These are phyloP conservation scores for Sminthurides aquaticus DNA, from an alignment of 2,888 invertebrate genomes.

Conservation along the genomic window DNA sequence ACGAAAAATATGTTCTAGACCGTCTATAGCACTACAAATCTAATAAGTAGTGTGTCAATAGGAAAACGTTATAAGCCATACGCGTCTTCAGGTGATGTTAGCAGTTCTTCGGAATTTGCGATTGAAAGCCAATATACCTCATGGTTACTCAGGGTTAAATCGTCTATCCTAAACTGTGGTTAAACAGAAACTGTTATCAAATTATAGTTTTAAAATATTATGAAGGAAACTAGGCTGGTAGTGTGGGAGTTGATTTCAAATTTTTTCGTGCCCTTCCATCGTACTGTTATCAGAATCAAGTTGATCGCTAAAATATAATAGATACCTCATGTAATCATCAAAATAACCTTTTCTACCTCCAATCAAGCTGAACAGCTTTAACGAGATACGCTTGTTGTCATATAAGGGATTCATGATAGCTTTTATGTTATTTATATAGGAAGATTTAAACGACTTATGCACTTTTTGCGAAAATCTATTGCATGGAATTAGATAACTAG, in stretches of 20 bases:
- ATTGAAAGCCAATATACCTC: conserved; percentile 20
- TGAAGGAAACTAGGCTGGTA: not conserved
- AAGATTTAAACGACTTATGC: not conserved
- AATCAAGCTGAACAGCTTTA: not conserved
- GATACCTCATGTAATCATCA: not conserved
- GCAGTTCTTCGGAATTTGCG: conserved; percentile 5
- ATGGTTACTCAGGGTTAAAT: conserved; percentile 22
- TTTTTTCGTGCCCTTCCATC: not conserved
- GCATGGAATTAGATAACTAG: not conserved
- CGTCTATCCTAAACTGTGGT: conserved; percentile 3
- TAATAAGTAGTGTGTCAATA: no score
- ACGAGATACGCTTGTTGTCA: not conserved
- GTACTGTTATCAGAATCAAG: not conserved
- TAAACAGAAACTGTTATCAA: not conserved
- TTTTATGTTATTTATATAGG: not conserved
- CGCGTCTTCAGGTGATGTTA: no score
- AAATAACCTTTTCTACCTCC: not conserved
- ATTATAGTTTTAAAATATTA: not conserved
- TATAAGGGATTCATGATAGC: not conserved
- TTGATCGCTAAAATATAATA: not conserved
- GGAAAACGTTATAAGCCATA: no score
- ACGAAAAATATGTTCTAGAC: no score
- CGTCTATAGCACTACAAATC: no score
- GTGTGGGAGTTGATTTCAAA: not conserved
- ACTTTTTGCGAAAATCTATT: not conserved